Percentiles rank a stretch among this genome's conserved stretches.
These are phyloP conservation scores for Falcaria lacertinaria DNA, from an alignment of 2,888 invertebrate genomes.

Conservation along the genomic window DNA sequence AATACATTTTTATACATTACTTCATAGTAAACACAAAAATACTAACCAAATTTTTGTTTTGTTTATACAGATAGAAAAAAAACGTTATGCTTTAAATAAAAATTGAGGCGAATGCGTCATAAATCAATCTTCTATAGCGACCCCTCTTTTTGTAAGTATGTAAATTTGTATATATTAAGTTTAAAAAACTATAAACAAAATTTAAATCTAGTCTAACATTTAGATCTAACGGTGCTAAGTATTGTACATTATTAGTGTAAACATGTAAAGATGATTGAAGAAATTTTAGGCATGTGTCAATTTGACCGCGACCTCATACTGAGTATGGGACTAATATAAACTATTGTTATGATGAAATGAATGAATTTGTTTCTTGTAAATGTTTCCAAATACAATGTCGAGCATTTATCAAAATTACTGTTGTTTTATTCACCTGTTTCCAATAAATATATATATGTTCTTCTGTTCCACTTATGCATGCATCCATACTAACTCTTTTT, in stretches of 20 bases:
- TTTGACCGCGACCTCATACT: constrained; percentile 56
- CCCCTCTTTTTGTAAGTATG: constrained; percentile 28
- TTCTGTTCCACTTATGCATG: too few relatives aligned
- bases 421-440: constrained; percentile 49
- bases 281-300: constrained; percentile 52
- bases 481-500: too few relatives aligned
- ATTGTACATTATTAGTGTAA: constrained; percentile 51
- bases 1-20: too few relatives aligned
- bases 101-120: too few relatives aligned
- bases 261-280: constrained; percentile 20
- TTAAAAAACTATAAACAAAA: constrained; percentile 35
- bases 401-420: constrained; percentile 56
- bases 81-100: too few relatives aligned
- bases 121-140: constrained; percentile 7
- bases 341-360: constrained; percentile 49
- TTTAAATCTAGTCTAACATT: constrained; percentile 71
- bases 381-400: constrained; percentile 77
- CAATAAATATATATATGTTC: not conserved
- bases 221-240: constrained; percentile 78
- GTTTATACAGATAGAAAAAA: too few relatives aligned
- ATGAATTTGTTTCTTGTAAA: constrained; percentile 71
- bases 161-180: constrained; percentile 53
- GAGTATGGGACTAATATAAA: constrained; percentile 51
- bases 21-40: too few relatives aligned
- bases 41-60: too few relatives aligned